Conservation (phyloP, 2,888 invertebrate genomes). For the Zeuzera pyrina region DNA sequence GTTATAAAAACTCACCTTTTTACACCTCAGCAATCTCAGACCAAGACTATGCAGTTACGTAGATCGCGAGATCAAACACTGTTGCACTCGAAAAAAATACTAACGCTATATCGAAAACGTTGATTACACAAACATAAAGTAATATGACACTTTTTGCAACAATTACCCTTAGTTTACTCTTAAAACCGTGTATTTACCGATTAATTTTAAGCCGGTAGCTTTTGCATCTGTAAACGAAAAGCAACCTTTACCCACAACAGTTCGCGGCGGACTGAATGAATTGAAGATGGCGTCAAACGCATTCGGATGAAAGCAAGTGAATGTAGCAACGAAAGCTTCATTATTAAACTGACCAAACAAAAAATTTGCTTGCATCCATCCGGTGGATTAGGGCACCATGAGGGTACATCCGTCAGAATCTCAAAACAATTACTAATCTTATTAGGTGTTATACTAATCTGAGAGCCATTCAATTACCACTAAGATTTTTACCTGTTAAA, state of each 20-base stretch:
- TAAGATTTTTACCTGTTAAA: too few species aligned
- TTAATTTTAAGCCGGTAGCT: constrained; percentile 34
- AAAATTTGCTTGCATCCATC: too few species aligned
- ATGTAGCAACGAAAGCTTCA: constrained; percentile 40
- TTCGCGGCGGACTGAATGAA: constrained; percentile 62
- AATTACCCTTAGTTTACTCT: constrained; percentile 24
- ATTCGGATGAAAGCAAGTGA: constrained; percentile 43
- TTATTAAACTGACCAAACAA: constrained; percentile 40
- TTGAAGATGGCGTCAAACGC: constrained; percentile 55
- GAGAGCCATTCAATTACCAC: too few species aligned
- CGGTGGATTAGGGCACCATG: too few species aligned
- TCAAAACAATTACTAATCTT: too few species aligned
- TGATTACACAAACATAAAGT: constrained; percentile 48
- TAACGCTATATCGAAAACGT: constrained; percentile 22
- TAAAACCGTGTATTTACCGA: constrained; percentile 32
- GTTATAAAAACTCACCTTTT: constrained; percentile 62
- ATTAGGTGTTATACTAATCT: too few species aligned
- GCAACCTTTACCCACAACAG: constrained; percentile 47
- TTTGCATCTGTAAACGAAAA: constrained; percentile 22
- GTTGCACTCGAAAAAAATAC: constrained; percentile 44
- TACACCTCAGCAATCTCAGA: constrained; percentile 54
- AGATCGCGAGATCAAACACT: constrained; percentile 56
- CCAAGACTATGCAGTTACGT: constrained; percentile 57
- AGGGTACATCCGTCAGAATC: too few species aligned
- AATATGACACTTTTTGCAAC: constrained; percentile 45